These are phyloP conservation scores for Caradrina clavipalpis DNA, from an alignment of 2,888 invertebrate genomes.

Conservation along the genomic window DNA sequence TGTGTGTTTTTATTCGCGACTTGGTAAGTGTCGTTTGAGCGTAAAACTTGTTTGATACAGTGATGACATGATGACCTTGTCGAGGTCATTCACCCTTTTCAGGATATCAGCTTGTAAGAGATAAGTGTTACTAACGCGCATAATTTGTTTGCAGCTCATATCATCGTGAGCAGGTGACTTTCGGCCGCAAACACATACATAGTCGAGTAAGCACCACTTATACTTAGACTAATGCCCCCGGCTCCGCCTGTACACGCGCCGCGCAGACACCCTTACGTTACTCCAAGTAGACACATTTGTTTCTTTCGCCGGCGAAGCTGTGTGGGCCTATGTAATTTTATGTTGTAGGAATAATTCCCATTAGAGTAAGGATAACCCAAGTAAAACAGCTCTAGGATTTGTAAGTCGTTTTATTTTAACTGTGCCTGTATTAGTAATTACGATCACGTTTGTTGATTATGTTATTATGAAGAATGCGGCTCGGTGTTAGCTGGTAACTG, in stretches of 20 bases:
- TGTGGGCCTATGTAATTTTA: constrained; percentile 80
- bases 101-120: constrained; percentile 2
- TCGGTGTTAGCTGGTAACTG: constrained; percentile 63
- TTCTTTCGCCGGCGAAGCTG: constrained; percentile 66
- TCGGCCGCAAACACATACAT: constrained; percentile 86
- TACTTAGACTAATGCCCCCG: constrained; percentile 78
- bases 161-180: constrained; percentile 90
- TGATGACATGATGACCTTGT: not conserved
- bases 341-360: constrained; percentile 87
- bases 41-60: not conserved
- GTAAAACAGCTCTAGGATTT: constrained; percentile 79
- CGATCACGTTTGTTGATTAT: constrained; percentile 59
- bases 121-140: constrained; percentile 23
- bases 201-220: constrained; percentile 87
- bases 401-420: constrained; percentile 75
- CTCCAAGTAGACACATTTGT: constrained; percentile 53
- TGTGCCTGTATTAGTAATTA: constrained; percentile 67
- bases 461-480: constrained; percentile 58
- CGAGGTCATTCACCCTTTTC: constrained; percentile 1
- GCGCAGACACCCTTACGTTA: constrained; percentile 40
- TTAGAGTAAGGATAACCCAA: constrained; percentile 83
- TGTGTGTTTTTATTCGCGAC: not conserved
- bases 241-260: constrained; percentile 62
- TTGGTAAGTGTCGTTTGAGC: constrained; percentile 11
- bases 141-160: constrained; percentile 84